Evolutionary conservation across 2,888 invertebrate genomes (phyloP).

Genomic region (Scaptomyza flava): DNA sequence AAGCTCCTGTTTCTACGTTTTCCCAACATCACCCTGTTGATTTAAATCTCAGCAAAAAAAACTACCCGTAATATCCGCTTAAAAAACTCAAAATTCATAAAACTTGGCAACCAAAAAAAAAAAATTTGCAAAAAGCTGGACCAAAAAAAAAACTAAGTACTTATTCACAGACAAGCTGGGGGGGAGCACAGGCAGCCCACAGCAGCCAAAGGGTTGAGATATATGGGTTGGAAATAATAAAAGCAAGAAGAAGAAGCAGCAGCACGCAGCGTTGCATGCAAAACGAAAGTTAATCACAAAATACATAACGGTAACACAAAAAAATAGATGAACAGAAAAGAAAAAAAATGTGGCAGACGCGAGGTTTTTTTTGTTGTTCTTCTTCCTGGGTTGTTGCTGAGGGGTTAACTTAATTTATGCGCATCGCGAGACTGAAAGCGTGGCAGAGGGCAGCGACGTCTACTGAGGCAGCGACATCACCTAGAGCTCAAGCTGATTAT

Average conservation of each 20-base stretch:
- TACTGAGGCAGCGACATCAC: constrained; percentile 4
- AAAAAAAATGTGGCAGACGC: constrained; percentile 74
- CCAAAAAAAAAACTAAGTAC: constrained; percentile 48
- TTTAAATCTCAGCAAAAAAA: constrained; percentile 20
- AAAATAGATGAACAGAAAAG: constrained; percentile 52
- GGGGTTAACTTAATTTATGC: constrained; percentile 80
- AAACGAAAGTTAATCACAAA: constrained; percentile 81
- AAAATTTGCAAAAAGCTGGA: constrained; percentile 22
- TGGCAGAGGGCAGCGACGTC: constrained; percentile 35
- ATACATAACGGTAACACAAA: constrained; percentile 66
- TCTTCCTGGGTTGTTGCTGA: constrained; percentile 24
- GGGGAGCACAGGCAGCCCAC: constrained; percentile 11
- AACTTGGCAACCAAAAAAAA: constrained; percentile 49
- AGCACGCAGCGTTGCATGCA: constrained; percentile 73
- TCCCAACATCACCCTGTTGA: constrained; percentile 57
- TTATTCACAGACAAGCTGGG: constrained; percentile 60
- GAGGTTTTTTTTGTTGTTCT: constrained; percentile 40
- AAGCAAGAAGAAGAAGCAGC: constrained; percentile 34
- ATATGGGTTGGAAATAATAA: constrained; percentile 37
- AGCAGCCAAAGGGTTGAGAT: constrained; percentile 75
- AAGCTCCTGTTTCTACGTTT: neutral
- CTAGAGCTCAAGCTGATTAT: constrained; percentile 68
- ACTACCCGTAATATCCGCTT: constrained; percentile 65
- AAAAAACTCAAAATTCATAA: constrained; percentile 66
- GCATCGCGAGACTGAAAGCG: constrained; percentile 64